Conservation (phyloP, 2,888 invertebrate genomes). For the Drosophila colorata region DNA sequence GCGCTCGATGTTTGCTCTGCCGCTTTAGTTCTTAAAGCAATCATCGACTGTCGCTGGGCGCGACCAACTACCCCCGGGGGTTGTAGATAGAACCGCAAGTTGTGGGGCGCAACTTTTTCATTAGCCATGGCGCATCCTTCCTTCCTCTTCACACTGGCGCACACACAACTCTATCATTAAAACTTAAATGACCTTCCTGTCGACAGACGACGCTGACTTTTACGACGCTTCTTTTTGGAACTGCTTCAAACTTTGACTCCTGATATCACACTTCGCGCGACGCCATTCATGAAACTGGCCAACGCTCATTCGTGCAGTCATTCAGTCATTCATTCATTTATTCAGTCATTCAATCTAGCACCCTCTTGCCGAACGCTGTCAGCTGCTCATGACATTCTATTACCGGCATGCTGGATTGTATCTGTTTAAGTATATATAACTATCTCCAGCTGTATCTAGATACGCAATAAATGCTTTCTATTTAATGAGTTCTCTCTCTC, state of each 20-base stretch:
- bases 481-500: conserved; percentile 70
- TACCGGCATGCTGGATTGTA: conserved; percentile 57
- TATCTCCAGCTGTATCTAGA: conserved; percentile 65
- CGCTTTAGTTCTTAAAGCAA: conserved; percentile 68
- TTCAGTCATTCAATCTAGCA: conserved; percentile 28
- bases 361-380: conserved; percentile 37
- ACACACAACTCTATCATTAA: conserved; percentile 75
- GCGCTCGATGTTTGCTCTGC: conserved; percentile 59
- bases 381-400: conserved; percentile 78
- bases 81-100: conserved; percentile 41
- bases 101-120: conserved; percentile 53
- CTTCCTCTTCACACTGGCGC: conserved; percentile 37
- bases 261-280: conserved; percentile 61
- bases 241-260: conserved; percentile 71
- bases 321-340: conserved; percentile 34
- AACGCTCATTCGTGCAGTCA: conserved; percentile 27
- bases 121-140: conserved; percentile 60
- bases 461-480: conserved; percentile 81
- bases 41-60: conserved; percentile 27
- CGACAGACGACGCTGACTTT: conserved; percentile 57
- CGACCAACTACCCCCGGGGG: conserved; percentile 18
- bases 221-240: conserved; percentile 43
- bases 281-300: conserved; percentile 15
- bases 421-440: conserved; percentile 35
- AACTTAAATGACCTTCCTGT: conserved; percentile 80